Evolutionary conservation across 2,113 vertebrate genomes (phyloP).

Genomic region (Bos indicus): DNA sequence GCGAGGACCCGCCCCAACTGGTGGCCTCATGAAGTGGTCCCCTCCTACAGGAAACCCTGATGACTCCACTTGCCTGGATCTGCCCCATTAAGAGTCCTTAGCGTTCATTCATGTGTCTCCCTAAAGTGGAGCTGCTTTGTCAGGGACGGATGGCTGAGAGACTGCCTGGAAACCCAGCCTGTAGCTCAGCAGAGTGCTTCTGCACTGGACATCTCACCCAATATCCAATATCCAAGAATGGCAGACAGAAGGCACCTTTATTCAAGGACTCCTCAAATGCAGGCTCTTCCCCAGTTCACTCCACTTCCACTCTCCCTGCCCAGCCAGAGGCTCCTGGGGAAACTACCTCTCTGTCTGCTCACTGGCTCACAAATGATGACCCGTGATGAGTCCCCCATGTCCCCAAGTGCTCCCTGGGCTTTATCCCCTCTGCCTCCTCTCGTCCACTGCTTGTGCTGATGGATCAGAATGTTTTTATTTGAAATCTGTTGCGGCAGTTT

Average conservation of each 20-base stretch:
- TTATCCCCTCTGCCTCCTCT: not conserved
- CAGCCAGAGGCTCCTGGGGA: not conserved
- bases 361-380: not conserved
- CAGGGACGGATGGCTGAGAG: not conserved
- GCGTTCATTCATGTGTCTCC: not conserved
- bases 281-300: not conserved
- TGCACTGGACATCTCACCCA: not conserved
- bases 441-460: not conserved
- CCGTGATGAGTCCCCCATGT: fast-evolving
- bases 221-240: not conserved
- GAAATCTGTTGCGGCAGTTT: not conserved
- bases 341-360: not conserved
- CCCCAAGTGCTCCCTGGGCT: not conserved
- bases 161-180: not conserved
- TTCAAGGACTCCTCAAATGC: not conserved
- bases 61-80: not conserved
- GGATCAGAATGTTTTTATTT: not conserved
- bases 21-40: too few species aligned
- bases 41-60: not conserved
- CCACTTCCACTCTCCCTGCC: too few species aligned
- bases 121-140: not conserved
- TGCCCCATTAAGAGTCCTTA: not conserved
- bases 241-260: not conserved
- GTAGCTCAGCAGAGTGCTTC: not conserved
- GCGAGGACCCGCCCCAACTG: fast-evolving